phyloP scores from a whole-genome alignment of 2,888 invertebrate species.

The Eubasilissa splendida region DNA sequence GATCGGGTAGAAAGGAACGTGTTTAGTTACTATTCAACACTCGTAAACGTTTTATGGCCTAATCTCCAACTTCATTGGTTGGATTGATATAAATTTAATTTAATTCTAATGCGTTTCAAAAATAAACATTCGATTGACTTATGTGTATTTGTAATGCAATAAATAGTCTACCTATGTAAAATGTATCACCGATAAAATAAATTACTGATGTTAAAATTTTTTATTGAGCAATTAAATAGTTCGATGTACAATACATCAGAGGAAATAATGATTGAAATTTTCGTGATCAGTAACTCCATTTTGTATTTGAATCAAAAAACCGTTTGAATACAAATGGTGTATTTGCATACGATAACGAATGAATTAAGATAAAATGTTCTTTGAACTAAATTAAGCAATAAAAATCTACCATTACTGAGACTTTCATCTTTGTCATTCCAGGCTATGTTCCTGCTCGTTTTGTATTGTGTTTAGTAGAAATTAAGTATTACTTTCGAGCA shows the following conservation, averaged over 20 bases:
- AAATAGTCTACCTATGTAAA: slow-evolving; percentile 1
- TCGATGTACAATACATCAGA: background rate
- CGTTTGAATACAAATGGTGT: slow-evolving; percentile 7
- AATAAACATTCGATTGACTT: slow-evolving; percentile 27
- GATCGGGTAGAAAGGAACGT: slow-evolving; percentile 46
- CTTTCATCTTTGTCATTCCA: no score
- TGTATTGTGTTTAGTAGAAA: no score
- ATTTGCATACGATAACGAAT: slow-evolving; percentile 15
- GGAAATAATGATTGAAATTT: background rate
- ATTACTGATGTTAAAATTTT: background rate
- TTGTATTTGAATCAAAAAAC: background rate
- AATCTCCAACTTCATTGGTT: slow-evolving; percentile 34
- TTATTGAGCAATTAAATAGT: slow-evolving; percentile 1
- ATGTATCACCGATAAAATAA: slow-evolving; percentile 7
- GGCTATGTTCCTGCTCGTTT: no score
- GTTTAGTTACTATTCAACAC: slow-evolving; percentile 42
- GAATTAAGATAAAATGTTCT: background rate
- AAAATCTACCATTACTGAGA: background rate
- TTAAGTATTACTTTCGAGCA: no score
- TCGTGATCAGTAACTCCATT: slow-evolving; percentile 6
- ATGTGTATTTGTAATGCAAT: slow-evolving; percentile 2
- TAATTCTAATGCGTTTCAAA: slow-evolving; percentile 26
- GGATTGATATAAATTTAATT: slow-evolving; percentile 41
- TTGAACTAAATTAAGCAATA: slow-evolving; percentile 14
- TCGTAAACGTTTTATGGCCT: slow-evolving; percentile 46